Base-by-base conservation (phyloP, 2,888 invertebrate species). In the Timema podura region DNA sequence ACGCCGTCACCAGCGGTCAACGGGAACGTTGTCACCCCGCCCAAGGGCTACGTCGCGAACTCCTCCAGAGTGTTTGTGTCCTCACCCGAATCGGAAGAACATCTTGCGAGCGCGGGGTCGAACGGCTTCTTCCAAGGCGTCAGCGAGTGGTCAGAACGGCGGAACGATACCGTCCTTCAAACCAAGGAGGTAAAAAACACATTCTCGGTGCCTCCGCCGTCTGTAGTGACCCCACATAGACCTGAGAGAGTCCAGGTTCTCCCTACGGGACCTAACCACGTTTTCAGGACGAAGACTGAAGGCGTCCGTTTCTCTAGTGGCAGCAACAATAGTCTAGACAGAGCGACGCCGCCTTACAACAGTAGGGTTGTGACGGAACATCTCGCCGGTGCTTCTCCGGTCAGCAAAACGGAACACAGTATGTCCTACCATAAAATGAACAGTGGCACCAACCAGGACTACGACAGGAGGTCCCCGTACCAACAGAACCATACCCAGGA, bases 61-160 rank as follows among this genome's bases (percentile, higher is more conserved):
- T 83, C 85, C 76, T 84, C 85, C 2, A 84, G 85, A 75, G 85
- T 85, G 5, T 83, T 85, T 44, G 83, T 85, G 3, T 83, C 85
- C 0, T 84, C 85, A 0, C 85, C 85, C 75, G 85, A 85, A 76
- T 83, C 69, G 71, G 69, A 45, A 8, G 51, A 51, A 7, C 64
- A 44, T 10, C 15, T 61, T 11, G 68, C 70, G 16, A 44, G 48
- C 8, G 48, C 68, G 11, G 7, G 49, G 6, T 70, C 70, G 16
- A 70, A 68, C 30, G 73, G 71, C 6, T 73, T 59, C 65, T 70
- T 70, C 64, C 89, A 90, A 76, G 92, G 92, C 44, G 89, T 92
- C 69, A 89, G 88, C 68, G 92, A 93, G 77, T 92, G 93, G 92
- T 89, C 89, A 1, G 91, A 91, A 77, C 66, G 74, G 64, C 64